These are phyloP conservation scores for Limnodromus scolopaceus DNA, from an alignment of 2,797 vertebrate genomes.

Conservation along the genomic window DNA sequence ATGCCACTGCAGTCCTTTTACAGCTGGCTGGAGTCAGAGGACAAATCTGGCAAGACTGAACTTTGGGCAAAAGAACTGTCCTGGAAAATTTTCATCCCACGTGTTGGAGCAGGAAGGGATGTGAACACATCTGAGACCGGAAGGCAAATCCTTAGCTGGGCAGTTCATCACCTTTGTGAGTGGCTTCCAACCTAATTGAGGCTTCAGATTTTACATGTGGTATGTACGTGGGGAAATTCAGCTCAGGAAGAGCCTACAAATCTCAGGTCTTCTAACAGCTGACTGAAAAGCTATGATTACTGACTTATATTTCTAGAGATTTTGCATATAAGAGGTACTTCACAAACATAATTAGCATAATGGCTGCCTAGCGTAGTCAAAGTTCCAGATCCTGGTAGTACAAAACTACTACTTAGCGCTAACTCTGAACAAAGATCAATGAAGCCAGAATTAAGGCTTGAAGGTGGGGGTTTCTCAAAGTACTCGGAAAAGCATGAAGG, in stretches of 20 bases:
- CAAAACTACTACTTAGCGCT: neutral
- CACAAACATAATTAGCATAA: neutral
- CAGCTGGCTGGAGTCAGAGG: constrained; percentile 18
- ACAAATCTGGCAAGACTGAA: neutral
- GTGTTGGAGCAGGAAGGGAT: neutral
- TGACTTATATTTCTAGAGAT: neutral
- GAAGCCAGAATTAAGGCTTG: neutral
- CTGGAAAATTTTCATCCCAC: neutral
- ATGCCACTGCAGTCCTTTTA: neutral
- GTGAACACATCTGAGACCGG: neutral
- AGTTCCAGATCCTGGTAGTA: neutral
- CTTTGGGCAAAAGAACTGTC: neutral
- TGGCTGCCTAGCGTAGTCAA: neutral
- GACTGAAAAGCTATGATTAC: neutral
- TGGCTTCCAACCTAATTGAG: neutral
- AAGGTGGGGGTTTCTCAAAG: neutral
- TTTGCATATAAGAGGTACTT: neutral
- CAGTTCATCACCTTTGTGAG: neutral
- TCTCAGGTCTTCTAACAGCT: neutral
- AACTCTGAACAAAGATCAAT: neutral
- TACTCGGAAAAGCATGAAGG: neutral
- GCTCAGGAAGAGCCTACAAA: neutral
- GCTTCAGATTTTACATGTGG: neutral
- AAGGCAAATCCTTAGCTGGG: neutral
- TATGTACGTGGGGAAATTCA: neutral